These are phyloP conservation scores for Hirtodrosophila trivittata DNA, from an alignment of 2,888 invertebrate genomes.

Conservation along the genomic window DNA sequence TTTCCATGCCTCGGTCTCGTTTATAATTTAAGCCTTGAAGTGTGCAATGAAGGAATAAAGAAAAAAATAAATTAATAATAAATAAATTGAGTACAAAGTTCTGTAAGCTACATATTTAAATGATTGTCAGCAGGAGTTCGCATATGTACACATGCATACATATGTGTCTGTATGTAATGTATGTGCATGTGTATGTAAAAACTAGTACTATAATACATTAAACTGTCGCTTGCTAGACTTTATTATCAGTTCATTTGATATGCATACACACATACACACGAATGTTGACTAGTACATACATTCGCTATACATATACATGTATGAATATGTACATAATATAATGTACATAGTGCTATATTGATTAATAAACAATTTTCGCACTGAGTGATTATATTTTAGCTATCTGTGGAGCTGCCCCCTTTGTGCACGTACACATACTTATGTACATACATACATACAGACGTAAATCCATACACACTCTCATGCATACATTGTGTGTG, in stretches of 20 bases:
- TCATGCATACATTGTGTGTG: conserved; percentile 6
- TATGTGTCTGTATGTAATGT: conserved; percentile 1
- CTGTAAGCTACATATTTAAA: conserved; percentile 41
- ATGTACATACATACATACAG: conserved; percentile 3
- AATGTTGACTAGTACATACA: conserved; percentile 8
- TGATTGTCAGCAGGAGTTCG: conserved; percentile 38
- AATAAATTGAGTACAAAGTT: conserved; percentile 48
- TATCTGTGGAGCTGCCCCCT: conserved; percentile 27
- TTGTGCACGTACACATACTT: conserved; percentile 6
- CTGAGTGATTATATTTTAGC: conserved; percentile 33
- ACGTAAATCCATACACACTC: conserved; percentile 9
- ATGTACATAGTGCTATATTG: conserved; percentile 49
- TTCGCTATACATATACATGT: conserved; percentile 9
- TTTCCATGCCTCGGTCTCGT: conserved; percentile 24
- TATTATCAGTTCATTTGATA: conserved; percentile 52
- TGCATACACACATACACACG: conserved; percentile 14
- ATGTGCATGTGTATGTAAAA: conserved; percentile 6
- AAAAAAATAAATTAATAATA: conserved; percentile 35
- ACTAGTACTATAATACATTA: conserved; percentile 26
- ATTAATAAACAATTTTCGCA: conserved; percentile 70
- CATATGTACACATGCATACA: conserved; percentile 21
- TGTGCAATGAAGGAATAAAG: conserved; percentile 32
- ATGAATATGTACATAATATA: conserved; percentile 10
- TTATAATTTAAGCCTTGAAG: conserved; percentile 24
- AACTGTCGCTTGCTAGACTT: conserved; percentile 39